Base-by-base conservation (phyloP, 2,888 invertebrate species). In the Formica aserva region DNA sequence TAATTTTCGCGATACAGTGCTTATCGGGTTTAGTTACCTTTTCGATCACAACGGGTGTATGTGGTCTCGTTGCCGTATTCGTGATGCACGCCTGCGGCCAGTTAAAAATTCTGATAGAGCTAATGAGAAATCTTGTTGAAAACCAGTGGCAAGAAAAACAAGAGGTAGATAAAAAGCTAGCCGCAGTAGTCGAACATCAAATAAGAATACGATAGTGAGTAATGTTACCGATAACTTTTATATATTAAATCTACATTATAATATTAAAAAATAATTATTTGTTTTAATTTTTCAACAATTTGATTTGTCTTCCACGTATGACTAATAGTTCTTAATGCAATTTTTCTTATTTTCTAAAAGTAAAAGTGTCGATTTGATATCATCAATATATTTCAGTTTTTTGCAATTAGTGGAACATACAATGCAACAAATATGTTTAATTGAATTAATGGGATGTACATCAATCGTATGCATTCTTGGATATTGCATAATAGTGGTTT, bases 401-500 rank as follows among this genome's bases (percentile, higher is more conserved):
- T 63, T 82, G 5, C 66, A 76, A 48, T 41, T 57, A 13, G 72
- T 85, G 26, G 85, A 85, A 66, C 52, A 84, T 18, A 52, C 52
- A 57, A 1, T 78, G 13, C 77, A 78, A 32, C 69, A 78, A 38
- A 35, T 41, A 0, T 78, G 66, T 57, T 15, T 78, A 38, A 57
- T 78, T 38, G 77, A 69, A 41, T 87, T 93, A 15, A 55, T 92
- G n/a, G 93, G 93, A 0, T 92, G 92, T 55, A 93, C 93, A 0
- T 72, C 92, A 82, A 92, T 91, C 65, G 91, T 92, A 38, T 93
- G 93, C 71, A 88, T 92, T 41, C 86, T 93, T 13, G 93, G 92
- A 83, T 93, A 92, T 87, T 92, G 92, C 82, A 90, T 92, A 45
- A 91, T 93, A 81, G 90, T 88, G 91, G 93, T 92, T 90, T 9